Conservation (phyloP, 2,797 vertebrate species). For the Hybognathus amarus region DNA sequence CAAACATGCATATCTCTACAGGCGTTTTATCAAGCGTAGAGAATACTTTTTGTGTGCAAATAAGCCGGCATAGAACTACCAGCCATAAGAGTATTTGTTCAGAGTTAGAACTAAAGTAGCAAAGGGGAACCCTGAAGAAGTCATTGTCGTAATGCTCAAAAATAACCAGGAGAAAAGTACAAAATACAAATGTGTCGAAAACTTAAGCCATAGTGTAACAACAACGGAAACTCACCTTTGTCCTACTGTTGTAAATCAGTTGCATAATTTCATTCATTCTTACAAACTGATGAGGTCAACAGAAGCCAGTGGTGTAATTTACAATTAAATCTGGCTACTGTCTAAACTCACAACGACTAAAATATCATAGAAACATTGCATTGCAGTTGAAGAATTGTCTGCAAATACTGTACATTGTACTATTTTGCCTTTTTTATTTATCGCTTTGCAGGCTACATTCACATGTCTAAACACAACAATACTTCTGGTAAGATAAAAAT, state of each 20-base stretch:
- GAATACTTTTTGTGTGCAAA: too few species aligned
- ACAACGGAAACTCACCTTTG: background rate
- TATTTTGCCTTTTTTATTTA: slow-evolving; percentile 36
- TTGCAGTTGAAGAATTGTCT: background rate
- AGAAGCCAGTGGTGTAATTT: background rate
- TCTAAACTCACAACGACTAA: background rate
- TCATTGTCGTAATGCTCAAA: background rate
- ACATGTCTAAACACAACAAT: background rate
- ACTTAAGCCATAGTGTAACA: background rate
- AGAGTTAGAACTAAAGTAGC: background rate
- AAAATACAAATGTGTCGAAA: background rate
- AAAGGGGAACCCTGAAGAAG: background rate
- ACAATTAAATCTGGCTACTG: background rate
- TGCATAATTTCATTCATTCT: background rate
- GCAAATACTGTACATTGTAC: background rate
- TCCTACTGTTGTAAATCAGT: background rate
- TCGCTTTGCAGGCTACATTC: slow-evolving; percentile 10
- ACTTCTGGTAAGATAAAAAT: slow-evolving; percentile 33
- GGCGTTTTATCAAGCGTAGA: too few species aligned
- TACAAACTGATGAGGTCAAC: background rate
- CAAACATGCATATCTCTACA: too few species aligned
- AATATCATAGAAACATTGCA: background rate
- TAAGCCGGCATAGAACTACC: too few species aligned
- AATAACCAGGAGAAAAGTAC: background rate
- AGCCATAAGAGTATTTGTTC: background rate